Percentiles rank a stretch among this genome's conserved stretches.
phyloP scores from a whole-genome alignment of 2,888 invertebrate genomes.

The Seira ritae region DNA sequence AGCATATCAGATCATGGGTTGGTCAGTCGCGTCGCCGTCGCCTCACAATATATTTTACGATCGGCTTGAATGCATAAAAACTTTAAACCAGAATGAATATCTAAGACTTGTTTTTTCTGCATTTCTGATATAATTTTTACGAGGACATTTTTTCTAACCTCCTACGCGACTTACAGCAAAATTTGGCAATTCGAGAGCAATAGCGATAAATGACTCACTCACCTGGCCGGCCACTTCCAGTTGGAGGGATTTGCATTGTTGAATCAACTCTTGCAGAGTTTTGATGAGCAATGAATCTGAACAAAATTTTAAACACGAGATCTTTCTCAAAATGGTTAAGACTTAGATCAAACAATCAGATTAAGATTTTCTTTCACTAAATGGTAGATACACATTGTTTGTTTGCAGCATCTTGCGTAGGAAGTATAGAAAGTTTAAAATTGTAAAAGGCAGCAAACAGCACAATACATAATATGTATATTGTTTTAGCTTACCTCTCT shows the following conservation, averaged over 20 bases:
- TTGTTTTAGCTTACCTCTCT: conserved; percentile 77
- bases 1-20: background rate
- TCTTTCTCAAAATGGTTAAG: conserved; percentile 12
- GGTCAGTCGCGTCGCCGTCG: background rate
- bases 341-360: conserved; percentile 24
- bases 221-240: conserved; percentile 83
- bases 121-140: background rate
- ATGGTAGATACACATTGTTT: background rate
- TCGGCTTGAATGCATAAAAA: background rate
- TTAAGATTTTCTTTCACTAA: background rate
- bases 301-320: background rate
- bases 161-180: conserved; percentile 42
- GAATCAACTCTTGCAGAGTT: conserved; percentile 82
- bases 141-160: conserved; percentile 30
- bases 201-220: conserved; percentile 67
- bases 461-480: background rate
- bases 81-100: background rate
- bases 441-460: background rate
- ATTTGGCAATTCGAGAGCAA: conserved; percentile 30
- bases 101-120: conserved; percentile 1
- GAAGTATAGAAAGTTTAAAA: conserved; percentile 16
- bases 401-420: conserved; percentile 30
- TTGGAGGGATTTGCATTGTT: conserved; percentile 82
- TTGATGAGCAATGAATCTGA: conserved; percentile 80
- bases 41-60: conserved; percentile 9